phyloP scores from a whole-genome alignment of 2,797 vertebrate genomes.

The Syndactyla subalaris region DNA sequence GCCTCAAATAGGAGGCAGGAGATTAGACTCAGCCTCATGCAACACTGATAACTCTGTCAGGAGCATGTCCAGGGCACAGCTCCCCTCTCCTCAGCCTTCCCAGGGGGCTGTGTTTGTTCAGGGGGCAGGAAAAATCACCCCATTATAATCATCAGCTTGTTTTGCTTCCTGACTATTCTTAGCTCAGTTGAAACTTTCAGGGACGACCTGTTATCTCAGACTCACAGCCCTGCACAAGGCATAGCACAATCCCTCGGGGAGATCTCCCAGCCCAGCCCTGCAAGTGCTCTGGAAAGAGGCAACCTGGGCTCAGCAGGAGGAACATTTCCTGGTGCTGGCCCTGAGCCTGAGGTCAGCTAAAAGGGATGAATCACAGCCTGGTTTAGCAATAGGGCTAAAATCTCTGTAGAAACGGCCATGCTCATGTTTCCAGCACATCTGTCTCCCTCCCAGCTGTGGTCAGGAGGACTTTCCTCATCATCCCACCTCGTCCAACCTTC shows the following conservation, averaged over 20 bases:
- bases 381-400: neutral
- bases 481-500: neutral
- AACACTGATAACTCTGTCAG: conserved; percentile 14
- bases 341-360: neutral
- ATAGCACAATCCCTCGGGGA: neutral
- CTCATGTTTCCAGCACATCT: neutral
- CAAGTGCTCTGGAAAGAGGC: neutral
- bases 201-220: neutral
- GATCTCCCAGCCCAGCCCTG: neutral
- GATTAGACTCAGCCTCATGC: neutral
- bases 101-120: neutral
- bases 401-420: neutral
- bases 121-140: neutral
- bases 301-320: neutral
- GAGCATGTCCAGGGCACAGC: neutral
- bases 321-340: neutral
- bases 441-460: neutral
- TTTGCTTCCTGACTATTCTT: conserved; percentile 7
- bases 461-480: neutral
- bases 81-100: neutral
- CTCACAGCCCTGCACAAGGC: neutral
- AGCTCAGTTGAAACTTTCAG: neutral
- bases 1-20: conserved; percentile 22
- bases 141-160: neutral
- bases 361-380: neutral